Evolutionary conservation across 2,888 invertebrate species (phyloP).

Genomic region (Morinoia aosen): DNA sequence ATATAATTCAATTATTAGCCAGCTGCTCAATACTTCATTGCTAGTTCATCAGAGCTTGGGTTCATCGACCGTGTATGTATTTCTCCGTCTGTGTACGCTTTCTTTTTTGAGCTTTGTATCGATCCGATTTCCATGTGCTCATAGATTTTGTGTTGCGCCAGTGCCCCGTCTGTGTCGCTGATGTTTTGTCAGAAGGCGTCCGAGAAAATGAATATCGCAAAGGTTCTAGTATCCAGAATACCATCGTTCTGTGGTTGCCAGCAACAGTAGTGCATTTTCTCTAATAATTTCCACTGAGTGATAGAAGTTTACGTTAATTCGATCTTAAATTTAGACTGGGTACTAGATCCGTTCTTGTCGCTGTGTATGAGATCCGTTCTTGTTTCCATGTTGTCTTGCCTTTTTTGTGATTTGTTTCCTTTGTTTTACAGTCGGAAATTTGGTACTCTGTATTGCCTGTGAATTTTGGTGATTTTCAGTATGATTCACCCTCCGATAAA

Average conservation of each 20-base stretch:
- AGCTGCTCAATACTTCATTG: too few relatives aligned
- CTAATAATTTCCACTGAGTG: neutral
- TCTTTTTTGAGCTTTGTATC: too few relatives aligned
- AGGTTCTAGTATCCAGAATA: too few relatives aligned
- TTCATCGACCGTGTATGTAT: too few relatives aligned
- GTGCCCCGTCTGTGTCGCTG: too few relatives aligned
- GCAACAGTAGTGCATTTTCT: neutral
- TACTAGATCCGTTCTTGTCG: neutral
- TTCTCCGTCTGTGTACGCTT: too few relatives aligned
- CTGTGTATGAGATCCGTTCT: neutral
- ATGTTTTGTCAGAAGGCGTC: too few relatives aligned
- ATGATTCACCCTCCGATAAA: neutral
- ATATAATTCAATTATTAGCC: too few relatives aligned
- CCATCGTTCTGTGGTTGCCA: neutral
- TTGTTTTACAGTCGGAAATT: neutral
- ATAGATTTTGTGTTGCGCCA: too few relatives aligned
- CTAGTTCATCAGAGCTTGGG: too few relatives aligned
- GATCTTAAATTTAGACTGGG: neutral
- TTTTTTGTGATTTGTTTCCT: neutral
- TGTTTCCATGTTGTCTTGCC: neutral
- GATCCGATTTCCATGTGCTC: too few relatives aligned
- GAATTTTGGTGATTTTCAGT: neutral
- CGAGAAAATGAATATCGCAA: too few relatives aligned
- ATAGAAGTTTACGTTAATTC: neutral
- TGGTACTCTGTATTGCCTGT: neutral